Percentiles rank a stretch among this genome's conserved stretches.
Evolutionary conservation across 2,113 vertebrate genomes (phyloP).

Genomic region (Psittacula cyanocephala): DNA sequence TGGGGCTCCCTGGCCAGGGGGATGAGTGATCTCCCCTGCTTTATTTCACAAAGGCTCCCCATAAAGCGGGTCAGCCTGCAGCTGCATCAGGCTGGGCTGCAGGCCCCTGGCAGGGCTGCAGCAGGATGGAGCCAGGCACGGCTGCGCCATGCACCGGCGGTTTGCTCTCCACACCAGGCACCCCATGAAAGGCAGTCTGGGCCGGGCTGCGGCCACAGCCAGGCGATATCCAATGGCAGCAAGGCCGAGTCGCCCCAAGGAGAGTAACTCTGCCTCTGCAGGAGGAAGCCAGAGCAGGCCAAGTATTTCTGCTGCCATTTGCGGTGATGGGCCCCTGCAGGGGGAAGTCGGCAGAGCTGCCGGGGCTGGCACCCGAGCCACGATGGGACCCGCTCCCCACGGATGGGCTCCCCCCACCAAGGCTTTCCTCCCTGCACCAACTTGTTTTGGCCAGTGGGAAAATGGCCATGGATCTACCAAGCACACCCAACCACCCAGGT

Average conservation of each 20-base stretch:
- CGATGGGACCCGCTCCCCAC: neutral
- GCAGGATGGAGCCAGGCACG: neutral
- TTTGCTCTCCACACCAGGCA: neutral
- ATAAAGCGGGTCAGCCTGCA: neutral
- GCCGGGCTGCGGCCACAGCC: neutral
- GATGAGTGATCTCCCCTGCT: neutral
- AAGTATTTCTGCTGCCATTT: neutral
- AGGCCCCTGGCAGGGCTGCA: neutral
- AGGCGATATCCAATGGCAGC: fast-evolving
- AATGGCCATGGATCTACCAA: fast-evolving
- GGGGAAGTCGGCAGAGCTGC: neutral
- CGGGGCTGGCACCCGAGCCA: neutral
- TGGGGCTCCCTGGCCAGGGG: neutral
- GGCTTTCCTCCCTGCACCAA: neutral
- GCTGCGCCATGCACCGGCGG: neutral
- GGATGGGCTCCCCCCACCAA: fast-evolving
- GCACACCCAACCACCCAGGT: neutral
- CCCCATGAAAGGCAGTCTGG: neutral
- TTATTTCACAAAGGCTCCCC: neutral
- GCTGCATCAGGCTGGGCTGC: fast-evolving
- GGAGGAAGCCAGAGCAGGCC: neutral
- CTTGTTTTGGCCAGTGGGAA: neutral
- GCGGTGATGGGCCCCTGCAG: neutral
- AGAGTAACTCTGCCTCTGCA: neutral
- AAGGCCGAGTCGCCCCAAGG: neutral